Conservation (phyloP, 92 coral and sea anemone genomes). For the Epizoanthus illoricatus region DNA sequence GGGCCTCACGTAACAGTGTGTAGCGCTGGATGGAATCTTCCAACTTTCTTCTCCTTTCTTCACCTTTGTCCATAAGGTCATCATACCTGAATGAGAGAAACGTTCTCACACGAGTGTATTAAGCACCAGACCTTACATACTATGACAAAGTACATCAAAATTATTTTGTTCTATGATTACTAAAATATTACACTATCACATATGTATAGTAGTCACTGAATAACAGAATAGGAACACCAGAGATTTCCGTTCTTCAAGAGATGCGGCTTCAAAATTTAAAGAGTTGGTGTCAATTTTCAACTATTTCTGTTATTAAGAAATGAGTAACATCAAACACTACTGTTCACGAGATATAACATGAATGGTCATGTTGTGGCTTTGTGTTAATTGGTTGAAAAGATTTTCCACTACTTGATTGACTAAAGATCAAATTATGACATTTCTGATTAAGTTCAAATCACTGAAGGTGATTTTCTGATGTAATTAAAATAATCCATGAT, state of each 20-base stretch:
- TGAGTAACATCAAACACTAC: too few species aligned
- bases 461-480: neutral
- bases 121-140: too few species aligned
- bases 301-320: too few species aligned
- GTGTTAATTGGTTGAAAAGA: too few species aligned
- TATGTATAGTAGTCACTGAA: neutral
- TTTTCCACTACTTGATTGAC: too few species aligned
- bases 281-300: too few species aligned
- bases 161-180: too few species aligned
- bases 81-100: slow-evolving; percentile 60
- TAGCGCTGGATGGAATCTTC: slow-evolving; percentile 96
- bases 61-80: slow-evolving; percentile 89
- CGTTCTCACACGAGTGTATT: neutral
- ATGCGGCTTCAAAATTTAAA: too few species aligned
- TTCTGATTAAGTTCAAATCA: neutral
- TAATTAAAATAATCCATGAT: too few species aligned
- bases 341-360: neutral
- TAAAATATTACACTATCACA: too few species aligned
- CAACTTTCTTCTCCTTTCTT: slow-evolving; percentile 83
- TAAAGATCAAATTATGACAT: neutral
- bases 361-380: neutral
- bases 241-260: neutral
- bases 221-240: neutral
- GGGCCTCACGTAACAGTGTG: slow-evolving; percentile 95
- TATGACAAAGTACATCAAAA: too few species aligned